Evolutionary conservation across 2,888 invertebrate species (phyloP).

Genomic region (Azorinus chamasolen): DNA sequence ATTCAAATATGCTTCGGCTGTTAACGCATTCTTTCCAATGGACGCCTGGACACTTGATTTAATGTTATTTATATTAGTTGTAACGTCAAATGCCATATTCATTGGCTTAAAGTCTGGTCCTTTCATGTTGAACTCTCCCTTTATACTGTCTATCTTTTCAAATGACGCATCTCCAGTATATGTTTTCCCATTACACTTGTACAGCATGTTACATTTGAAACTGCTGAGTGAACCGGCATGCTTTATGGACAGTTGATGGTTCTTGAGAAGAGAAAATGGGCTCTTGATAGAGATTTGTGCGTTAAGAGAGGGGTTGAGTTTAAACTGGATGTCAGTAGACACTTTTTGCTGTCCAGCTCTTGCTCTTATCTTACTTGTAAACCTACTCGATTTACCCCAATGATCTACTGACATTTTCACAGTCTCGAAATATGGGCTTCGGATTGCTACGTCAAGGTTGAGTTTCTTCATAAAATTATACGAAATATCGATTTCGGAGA

Average conservation of each 20-base stretch:
- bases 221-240: constrained; percentile 39
- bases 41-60: too few species aligned
- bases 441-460: constrained; percentile 44
- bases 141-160: constrained; percentile 33
- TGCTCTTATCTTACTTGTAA: constrained; percentile 14
- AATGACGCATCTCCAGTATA: constrained; percentile 49
- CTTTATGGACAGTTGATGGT: constrained; percentile 50
- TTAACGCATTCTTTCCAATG: too few species aligned
- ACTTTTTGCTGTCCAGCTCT: constrained; percentile 18
- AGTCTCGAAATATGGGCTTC: constrained; percentile 39
- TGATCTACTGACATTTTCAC: constrained; percentile 50
- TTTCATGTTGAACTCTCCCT: constrained; percentile 43
- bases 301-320: constrained; percentile 39
- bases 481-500: constrained; percentile 35
- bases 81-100: background rate
- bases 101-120: constrained; percentile 43
- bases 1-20: too few species aligned
- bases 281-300: constrained; percentile 29
- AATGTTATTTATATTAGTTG: too few species aligned
- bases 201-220: constrained; percentile 54
- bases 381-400: constrained; percentile 39
- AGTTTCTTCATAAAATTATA: constrained; percentile 27
- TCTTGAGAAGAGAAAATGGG: constrained; percentile 38
- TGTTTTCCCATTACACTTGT: constrained; percentile 41
- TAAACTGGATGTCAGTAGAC: constrained; percentile 26